Evolutionary conservation across 2,888 invertebrate species (phyloP).

Genomic region (Eledone cirrhosa): DNA sequence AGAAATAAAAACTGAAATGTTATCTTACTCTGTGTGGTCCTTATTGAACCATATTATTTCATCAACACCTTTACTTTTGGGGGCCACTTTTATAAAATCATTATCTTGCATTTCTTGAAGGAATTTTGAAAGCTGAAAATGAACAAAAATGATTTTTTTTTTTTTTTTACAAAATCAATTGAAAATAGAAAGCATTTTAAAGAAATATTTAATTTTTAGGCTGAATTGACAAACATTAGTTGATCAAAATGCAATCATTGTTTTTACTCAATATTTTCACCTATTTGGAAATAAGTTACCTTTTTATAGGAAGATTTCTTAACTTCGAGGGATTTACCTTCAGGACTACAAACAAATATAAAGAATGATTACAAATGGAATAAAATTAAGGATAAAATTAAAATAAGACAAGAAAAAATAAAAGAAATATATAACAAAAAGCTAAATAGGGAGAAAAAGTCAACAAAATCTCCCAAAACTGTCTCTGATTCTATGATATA

Average conservation of each 20-base stretch:
- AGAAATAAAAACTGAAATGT: not conserved
- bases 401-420: too few species aligned
- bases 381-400: too few species aligned
- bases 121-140: slow-evolving; percentile 77
- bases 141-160: not conserved
- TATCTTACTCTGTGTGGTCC: slow-evolving; percentile 58
- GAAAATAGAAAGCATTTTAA: too few species aligned
- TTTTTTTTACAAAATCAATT: not conserved
- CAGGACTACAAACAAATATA: slow-evolving; percentile 70
- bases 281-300: slow-evolving; percentile 38
- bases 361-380: not conserved
- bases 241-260: too few species aligned
- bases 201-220: not conserved
- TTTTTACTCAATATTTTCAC: too few species aligned
- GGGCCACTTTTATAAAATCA: slow-evolving; percentile 67
- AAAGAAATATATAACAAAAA: too few species aligned
- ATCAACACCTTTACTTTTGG: slow-evolving; percentile 80
- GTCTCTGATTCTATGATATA: too few species aligned
- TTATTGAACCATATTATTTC: slow-evolving; percentile 76
- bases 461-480: too few species aligned
- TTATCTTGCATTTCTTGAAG: slow-evolving; percentile 80
- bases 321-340: slow-evolving; percentile 78
- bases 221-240: too few species aligned
- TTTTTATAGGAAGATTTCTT: slow-evolving; percentile 91
- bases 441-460: too few species aligned